Evolutionary conservation across 2,113 vertebrate genomes (phyloP), one percentile per base, ranked within the genome.

Genomic region (Charadrius vociferus): DNA sequence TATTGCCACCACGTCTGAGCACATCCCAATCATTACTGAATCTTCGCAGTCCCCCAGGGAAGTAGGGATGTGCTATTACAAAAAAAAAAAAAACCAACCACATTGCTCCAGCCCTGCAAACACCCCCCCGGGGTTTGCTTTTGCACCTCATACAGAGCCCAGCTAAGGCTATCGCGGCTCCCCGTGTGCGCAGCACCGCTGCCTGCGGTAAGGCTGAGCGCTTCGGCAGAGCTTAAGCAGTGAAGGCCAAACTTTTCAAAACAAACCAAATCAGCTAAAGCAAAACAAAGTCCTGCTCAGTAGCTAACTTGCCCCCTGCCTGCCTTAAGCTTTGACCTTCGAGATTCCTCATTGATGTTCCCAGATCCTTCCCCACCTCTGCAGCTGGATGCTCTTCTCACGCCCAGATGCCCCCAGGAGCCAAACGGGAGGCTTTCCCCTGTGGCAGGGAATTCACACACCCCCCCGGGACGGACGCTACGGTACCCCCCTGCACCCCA

Each of bases 21-120:
- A 80, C 81, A 87, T 95, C 90, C 22, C 87, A 36, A 32, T 90
- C 81, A 45, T 91, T 67, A 82, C 19, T 95, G 39, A 90, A 75
- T 29, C 71, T 45, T 78, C 81, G 26, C 71, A 10, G 55, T 13
- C 77, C 94, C 79, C 88, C 37, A 3, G 79, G 59, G 96, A 80
- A 73, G 58, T 0, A 77, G 63, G 26, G 67, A 62, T 2, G 1
- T 62, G 50, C 36, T 72, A 5, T 95, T 80, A 80, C 77, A 62
- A 52, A 41, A 39, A 39, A 39, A 39, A 39, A 39, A 39, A 39
- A 41, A 41, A 41, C 11, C n/a, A n/a, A 41, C 10, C 45, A 36
- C 71, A 19, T 61, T 26, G 75, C 55, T 58, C 41, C 55, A 71
- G 45, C 61, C 67, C 77, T 4, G 15, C 59, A 36, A 61, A 88